Evolutionary conservation across 2,113 vertebrate genomes (phyloP).

Genomic region (Paradoxurus hermaphroditus): DNA sequence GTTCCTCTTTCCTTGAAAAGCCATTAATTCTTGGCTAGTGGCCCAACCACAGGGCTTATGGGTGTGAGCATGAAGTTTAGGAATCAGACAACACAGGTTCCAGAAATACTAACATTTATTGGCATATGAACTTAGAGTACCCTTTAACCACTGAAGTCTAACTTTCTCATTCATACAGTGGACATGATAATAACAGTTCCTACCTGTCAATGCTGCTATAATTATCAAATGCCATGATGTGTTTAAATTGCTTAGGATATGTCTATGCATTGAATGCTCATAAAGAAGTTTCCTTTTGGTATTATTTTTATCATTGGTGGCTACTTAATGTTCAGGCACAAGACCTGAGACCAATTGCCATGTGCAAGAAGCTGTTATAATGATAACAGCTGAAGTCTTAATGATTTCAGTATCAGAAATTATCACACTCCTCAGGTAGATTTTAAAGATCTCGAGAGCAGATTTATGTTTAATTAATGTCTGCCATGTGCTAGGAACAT

Average conservation of each 20-base stretch:
- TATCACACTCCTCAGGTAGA: neutral
- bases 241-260: neutral
- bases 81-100: neutral
- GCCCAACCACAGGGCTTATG: neutral
- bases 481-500: neutral
- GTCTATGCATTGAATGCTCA: neutral
- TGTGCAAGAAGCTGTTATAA: neutral
- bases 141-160: neutral
- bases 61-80: neutral
- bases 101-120: neutral
- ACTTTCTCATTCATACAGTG: neutral
- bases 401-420: neutral
- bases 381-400: neutral
- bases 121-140: neutral
- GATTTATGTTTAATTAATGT: neutral
- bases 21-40: neutral
- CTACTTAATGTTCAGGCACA: neutral
- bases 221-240: neutral
- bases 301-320: neutral
- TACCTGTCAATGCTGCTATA: neutral
- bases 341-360: neutral
- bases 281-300: neutral
- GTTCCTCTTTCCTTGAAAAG: neutral
- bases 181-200: neutral
- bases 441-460: neutral